These are phyloP conservation scores for Hyppa rectilinea DNA, from an alignment of 2,888 invertebrate genomes.

Conservation along the genomic window DNA sequence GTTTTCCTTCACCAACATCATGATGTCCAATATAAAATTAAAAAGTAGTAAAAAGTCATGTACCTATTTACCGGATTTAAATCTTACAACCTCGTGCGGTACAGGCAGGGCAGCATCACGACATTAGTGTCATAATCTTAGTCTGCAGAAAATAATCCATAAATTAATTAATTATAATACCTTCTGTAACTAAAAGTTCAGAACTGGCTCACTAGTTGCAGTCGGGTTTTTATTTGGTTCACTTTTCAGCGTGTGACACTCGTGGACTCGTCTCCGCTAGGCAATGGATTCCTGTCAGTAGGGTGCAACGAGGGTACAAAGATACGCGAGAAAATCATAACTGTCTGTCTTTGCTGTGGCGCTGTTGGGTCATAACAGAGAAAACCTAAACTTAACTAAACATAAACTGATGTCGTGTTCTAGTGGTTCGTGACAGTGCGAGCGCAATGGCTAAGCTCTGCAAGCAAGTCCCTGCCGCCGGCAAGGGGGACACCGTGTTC, in stretches of 20 bases:
- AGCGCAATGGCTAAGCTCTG: conserved; percentile 85
- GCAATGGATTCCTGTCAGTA: background rate
- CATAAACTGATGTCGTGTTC: conserved; percentile 1
- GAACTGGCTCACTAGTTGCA: background rate
- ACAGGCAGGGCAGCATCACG: background rate
- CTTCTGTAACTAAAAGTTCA: background rate
- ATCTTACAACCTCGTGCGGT: background rate
- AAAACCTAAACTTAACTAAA: background rate
- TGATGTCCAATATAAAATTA: background rate
- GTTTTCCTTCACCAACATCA: background rate
- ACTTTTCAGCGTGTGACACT: background rate
- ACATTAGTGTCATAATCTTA: background rate
- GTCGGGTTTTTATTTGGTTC: background rate
- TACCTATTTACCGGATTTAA: background rate
- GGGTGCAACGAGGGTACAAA: background rate
- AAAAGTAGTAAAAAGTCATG: background rate
- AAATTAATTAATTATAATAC: too few relatives aligned
- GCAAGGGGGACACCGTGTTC: conserved; percentile 74
- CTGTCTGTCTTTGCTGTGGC: too few relatives aligned
- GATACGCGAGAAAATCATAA: too few relatives aligned
- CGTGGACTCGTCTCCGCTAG: background rate
- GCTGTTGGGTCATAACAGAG: background rate
- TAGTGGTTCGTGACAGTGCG: conserved; percentile 85
- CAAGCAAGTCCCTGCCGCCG: conserved; percentile 73
- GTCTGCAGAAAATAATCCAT: background rate